Base-by-base conservation (phyloP, 2,888 invertebrate species). In the Melitaea athalia region DNA sequence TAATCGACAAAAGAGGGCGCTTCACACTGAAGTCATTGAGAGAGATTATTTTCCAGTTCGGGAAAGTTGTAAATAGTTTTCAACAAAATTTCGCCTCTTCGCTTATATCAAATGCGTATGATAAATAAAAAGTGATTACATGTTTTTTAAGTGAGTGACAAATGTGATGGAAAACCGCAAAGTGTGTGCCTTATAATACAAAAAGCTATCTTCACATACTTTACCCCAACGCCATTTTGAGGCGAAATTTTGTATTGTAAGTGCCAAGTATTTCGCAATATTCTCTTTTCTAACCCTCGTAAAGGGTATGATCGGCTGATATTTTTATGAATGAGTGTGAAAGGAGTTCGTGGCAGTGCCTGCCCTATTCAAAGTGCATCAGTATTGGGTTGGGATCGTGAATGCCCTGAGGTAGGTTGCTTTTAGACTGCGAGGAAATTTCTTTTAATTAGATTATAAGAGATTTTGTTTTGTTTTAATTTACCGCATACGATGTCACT, bases 161-260 rank as follows among this genome's bases (percentile, higher is more conserved):
- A 83, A 80, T 84, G 89, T 86, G 83, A 89, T 88, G 87, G 77
- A 77, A 87, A 83, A 81, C 80, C 79, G 75, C 84, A 84, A 81
- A 84, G 80, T 78, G 83, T 84, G 89, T 88, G 85, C 85, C 85
- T 80, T 87, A 86, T 87, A 87, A 91, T n/a, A 91, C 91, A 90
- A 92, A 92, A 92, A 92, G 89, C 92, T 89, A 90, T 91, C 91
- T 89, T 90, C 91, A 90, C 93, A 92, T 93, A 93, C 92, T 93
- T 91, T 91, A 91, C 86, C 84, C 83, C 87, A 92, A 92, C 93
- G 93, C 93, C 93, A 93, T 93, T 93, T 93, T 93, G 93, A 93
- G 92, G 93, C 93, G 91, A 93, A 93, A 91, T 91, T 92, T 93
- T 92, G 88, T 92, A 89, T 78, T 92, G 93, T 93, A 93, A 93